Evolutionary conservation across 1,140 invertebrate genomes (phyloP), one percentile per base, ranked within the genome.

Genomic region (Leguminivora glycinivorella): DNA sequence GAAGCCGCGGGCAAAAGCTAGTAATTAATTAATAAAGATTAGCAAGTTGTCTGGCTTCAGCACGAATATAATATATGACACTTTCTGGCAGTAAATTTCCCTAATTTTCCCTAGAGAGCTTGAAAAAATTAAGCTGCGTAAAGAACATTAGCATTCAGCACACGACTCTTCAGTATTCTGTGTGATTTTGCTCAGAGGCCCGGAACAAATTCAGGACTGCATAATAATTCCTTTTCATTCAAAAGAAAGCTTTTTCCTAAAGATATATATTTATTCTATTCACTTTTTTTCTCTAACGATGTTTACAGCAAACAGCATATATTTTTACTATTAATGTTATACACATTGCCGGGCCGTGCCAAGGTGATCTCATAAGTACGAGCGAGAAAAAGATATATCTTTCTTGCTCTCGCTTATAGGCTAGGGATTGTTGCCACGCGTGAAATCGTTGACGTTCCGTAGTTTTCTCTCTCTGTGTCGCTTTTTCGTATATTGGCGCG

Each of bases 91-190:
- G 58, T 24, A 25, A 29, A 63, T 63, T 63, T 34, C 12, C 58
- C n/a, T 63, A 63, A 63, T 63, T 63, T n/a, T 31, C 26, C 58
- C 58, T 17, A 7, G 58, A 63, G 58, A 26, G 58, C 58, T 63
- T 63, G 58, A 63, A 63, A 63, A 63, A 63, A 63, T 63, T 63
- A 63, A 63, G 58, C n/a, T 26, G 4, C 58, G 26, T 24, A 63
- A 63, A 63, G 58, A 29, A 29, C 58, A 63, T 63, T 29, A 29
- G 25, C 58, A 63, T 63, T 63, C 58, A 26, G 58, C 26, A 63
- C 58, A 63, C 58, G 58, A 19, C 58, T 63, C 26, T 17, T 63
- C 26, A 63, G 58, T 63, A 63, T 63, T 63, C 58, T 63, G 58
- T 63, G 58, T 63, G 58, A 63, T 63, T 63, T 63, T 17, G 26